Conservation (phyloP, 2,113 vertebrate species). For the Zapornia atra region DNA sequence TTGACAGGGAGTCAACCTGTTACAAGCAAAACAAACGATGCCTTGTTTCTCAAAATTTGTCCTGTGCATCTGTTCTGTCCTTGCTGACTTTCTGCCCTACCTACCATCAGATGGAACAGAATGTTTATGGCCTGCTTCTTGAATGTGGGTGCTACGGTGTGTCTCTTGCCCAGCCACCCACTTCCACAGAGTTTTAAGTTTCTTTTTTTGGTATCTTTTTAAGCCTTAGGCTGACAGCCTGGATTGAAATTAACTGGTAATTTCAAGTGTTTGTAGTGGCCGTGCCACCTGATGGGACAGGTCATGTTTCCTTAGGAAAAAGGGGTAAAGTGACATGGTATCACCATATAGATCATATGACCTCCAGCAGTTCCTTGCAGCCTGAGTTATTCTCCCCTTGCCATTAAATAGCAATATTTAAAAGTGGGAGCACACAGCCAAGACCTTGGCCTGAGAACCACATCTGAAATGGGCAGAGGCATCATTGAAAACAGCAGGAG, state of each 20-base stretch:
- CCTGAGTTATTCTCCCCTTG: not conserved
- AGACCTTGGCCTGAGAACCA: not conserved
- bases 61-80: not conserved
- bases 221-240: not conserved
- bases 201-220: not conserved
- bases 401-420: not conserved
- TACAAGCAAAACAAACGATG: not conserved
- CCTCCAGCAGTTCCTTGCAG: not conserved
- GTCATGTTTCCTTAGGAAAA: not conserved
- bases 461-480: not conserved
- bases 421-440: not conserved
- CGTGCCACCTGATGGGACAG: not conserved
- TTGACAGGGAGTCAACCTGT: not conserved
- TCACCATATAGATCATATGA: rapidly evolving
- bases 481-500: not conserved
- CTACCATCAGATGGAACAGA: rapidly evolving
- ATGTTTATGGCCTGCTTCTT: too few species aligned
- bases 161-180: rapidly evolving
- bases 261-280: not conserved
- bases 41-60: not conserved
- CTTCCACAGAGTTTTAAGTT: not conserved
- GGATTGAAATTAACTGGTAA: not conserved
- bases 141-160: too few species aligned
- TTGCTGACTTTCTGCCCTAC: not conserved
- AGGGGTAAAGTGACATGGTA: rapidly evolving